phyloP scores from a whole-genome alignment of 2,113 vertebrate species.

The Petrocephalus microphthalmus region DNA sequence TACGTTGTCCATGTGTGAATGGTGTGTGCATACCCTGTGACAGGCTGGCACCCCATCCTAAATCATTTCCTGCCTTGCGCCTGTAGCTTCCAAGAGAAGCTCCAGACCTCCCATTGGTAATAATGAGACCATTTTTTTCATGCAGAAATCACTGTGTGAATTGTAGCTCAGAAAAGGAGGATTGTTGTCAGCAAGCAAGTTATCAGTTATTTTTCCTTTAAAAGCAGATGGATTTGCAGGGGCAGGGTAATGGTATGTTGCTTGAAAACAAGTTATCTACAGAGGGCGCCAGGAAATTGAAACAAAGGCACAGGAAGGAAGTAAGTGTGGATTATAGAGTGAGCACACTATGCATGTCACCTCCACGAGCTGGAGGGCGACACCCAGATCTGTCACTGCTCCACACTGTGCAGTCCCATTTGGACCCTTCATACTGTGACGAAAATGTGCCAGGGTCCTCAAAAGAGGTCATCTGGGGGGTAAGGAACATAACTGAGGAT shows the following conservation, averaged over 20 bases:
- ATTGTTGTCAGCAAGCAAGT: background rate
- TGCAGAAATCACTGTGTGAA: background rate
- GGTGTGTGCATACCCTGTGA: background rate
- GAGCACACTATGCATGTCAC: background rate
- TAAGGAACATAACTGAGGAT: background rate
- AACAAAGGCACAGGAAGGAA: slow-evolving; percentile 2
- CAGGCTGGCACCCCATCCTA: background rate
- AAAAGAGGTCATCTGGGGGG: background rate
- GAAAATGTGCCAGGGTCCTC: background rate
- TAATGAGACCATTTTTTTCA: background rate
- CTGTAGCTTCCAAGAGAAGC: background rate
- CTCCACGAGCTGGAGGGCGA: background rate
- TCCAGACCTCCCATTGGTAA: background rate
- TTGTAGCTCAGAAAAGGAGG: background rate
- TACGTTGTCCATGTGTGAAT: background rate
- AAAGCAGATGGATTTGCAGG: background rate
- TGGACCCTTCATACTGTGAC: background rate
- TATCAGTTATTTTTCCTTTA: background rate
- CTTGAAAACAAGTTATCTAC: slow-evolving; percentile 3
- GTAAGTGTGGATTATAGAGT: background rate
- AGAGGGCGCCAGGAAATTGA: background rate
- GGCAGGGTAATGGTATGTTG: background rate
- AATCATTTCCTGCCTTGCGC: background rate
- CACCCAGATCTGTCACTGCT: background rate
- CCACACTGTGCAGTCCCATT: background rate